A percentile compares a stretch with the other conserved stretches of the same genome.
phyloP scores from a whole-genome alignment of 2,888 invertebrate genomes.

The Tetragnatha montana region DNA sequence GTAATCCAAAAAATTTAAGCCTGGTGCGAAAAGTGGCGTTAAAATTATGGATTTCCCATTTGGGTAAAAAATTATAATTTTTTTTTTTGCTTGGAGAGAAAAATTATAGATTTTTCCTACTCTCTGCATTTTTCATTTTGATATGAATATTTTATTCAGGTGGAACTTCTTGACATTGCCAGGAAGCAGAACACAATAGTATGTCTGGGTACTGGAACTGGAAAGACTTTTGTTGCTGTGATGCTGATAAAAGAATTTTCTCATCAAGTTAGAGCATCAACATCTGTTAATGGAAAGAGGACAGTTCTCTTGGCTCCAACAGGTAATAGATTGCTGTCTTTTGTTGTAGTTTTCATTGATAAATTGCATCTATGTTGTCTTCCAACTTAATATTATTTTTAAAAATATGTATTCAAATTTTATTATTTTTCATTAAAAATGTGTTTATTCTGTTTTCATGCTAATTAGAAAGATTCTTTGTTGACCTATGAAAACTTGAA shows the following conservation, averaged over 20 bases:
- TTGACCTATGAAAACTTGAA: background rate
- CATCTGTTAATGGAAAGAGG: constrained; percentile 82
- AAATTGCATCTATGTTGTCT: background rate
- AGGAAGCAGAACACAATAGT: constrained; percentile 87
- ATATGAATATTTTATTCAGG: constrained; percentile 77
- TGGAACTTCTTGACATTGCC: constrained; percentile 85
- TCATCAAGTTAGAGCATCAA: constrained; percentile 76
- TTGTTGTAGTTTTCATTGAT: background rate
- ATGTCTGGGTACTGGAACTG: constrained; percentile 93
- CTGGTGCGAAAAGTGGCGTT: no score
- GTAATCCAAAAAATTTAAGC: no score
- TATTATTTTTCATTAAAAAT: background rate
- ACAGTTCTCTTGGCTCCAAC: constrained; percentile 83
- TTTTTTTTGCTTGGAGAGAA: no score
- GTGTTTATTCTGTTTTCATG: background rate
- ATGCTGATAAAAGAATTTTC: constrained; percentile 83
- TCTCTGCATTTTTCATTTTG: background rate
- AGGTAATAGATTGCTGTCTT: constrained; percentile 31
- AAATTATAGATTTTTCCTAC: no score
- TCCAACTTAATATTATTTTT: background rate
- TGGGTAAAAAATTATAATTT: no score
- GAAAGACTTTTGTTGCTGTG: constrained; percentile 94
- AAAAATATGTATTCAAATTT: background rate
- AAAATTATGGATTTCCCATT: no score
- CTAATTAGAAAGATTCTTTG: background rate